Conservation (phyloP, 2,113 vertebrate species). For the Anas platyrhynchos region DNA sequence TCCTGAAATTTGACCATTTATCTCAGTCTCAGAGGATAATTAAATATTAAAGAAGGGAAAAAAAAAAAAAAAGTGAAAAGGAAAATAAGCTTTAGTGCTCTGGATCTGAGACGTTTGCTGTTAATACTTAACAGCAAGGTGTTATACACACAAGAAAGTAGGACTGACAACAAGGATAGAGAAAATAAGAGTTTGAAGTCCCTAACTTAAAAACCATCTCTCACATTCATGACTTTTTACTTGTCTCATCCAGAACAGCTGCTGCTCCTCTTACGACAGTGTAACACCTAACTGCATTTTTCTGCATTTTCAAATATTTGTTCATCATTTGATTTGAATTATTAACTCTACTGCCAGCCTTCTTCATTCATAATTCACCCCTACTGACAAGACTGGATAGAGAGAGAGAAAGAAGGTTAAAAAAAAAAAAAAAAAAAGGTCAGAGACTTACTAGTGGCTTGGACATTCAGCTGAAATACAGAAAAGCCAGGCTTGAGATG, state of each 20-base stretch:
- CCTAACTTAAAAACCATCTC: neutral
- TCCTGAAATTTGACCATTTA: neutral
- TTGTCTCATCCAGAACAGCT: neutral
- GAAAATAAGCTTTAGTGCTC: neutral
- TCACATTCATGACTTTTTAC: neutral
- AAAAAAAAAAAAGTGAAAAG: neutral
- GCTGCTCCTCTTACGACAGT: neutral
- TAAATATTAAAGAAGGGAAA: neutral
- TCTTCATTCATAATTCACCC: neutral
- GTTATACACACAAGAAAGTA: neutral
- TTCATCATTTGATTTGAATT: neutral
- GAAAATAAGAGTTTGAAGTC: neutral
- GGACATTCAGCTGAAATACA: neutral
- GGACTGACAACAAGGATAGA: neutral
- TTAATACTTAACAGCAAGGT: neutral
- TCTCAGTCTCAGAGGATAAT: neutral
- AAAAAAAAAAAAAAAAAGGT: neutral
- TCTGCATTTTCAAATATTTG: neutral
- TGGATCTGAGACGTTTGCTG: neutral
- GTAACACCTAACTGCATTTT: neutral
- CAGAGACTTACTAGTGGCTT: neutral
- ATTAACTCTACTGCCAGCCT: neutral
- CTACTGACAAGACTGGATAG: neutral
- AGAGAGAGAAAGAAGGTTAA: neutral
- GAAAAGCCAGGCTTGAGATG: neutral